These are phyloP conservation scores for Campylorhamphus procurvoides DNA, from an alignment of 2,113 vertebrate genomes.

Conservation along the genomic window DNA sequence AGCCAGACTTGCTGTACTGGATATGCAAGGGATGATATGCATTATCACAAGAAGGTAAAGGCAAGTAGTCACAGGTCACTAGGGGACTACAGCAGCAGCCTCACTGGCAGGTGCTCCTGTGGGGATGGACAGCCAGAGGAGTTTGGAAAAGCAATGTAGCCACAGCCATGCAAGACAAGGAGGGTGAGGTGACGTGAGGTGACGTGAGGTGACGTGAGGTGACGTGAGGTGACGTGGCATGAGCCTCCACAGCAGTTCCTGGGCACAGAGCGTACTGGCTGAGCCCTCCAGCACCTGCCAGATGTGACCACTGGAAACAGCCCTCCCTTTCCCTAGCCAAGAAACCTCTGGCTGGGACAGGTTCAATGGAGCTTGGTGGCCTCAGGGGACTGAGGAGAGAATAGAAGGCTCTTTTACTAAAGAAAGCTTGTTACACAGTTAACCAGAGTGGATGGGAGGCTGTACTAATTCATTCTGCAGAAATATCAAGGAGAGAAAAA, in stretches of 20 bases:
- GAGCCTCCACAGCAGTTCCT: accelerated
- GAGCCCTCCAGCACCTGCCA: not conserved
- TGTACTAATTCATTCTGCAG: not conserved
- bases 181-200: not conserved
- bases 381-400: not conserved
- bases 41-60: accelerated
- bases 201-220: not conserved
- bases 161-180: accelerated
- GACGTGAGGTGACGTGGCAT: too few relatives aligned
- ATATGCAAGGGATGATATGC: accelerated
- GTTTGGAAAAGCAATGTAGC: not conserved
- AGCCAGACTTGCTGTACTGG: not conserved
- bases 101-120: accelerated
- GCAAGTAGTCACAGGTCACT: too few relatives aligned
- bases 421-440: not conserved
- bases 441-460: not conserved
- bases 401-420: not conserved
- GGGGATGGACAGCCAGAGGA: not conserved
- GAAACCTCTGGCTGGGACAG: not conserved
- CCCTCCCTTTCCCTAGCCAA: not conserved
- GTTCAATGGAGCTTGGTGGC: not conserved
- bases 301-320: not conserved
- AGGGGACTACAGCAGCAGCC: not conserved
- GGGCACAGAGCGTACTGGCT: not conserved
- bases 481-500: not conserved